Percentiles rank a stretch among this genome's conserved stretches.
Conservation (phyloP, 1,140 invertebrate species). For the Choristoneura fumiferana region DNA sequence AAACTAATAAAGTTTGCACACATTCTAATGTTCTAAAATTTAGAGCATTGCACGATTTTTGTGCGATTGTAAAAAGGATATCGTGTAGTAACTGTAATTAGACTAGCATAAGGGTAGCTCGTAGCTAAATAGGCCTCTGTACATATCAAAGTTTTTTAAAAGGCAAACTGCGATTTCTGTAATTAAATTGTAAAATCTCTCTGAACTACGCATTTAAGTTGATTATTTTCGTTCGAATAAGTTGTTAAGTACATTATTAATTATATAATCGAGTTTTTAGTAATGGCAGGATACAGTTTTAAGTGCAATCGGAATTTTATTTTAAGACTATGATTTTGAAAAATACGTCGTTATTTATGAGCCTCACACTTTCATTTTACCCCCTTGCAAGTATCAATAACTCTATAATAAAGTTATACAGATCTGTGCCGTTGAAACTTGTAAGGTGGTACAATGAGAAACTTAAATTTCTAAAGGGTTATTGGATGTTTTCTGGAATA, state of each 20-base stretch:
- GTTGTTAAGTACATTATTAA: conserved; percentile 45
- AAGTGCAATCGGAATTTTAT: conserved; percentile 58
- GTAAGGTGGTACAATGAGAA: too few relatives aligned
- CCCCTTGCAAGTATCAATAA: not conserved
- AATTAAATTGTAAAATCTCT: conserved; percentile 56
- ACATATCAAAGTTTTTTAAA: conserved; percentile 71
- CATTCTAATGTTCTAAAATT: conserved; percentile 62
- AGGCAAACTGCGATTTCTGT: conserved; percentile 43
- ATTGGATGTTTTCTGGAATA: conserved; percentile 8
- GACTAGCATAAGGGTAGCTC: conserved; percentile 47
- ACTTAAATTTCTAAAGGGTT: too few relatives aligned
- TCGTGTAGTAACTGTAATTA: conserved; percentile 42
- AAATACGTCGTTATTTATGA: not conserved
- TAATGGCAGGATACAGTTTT: conserved; percentile 37
- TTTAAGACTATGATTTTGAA: conserved; percentile 53
- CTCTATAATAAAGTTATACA: not conserved
- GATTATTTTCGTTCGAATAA: conserved; percentile 39
- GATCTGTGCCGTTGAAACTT: too few relatives aligned
- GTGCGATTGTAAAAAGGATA: conserved; percentile 52
- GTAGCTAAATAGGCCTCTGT: conserved; percentile 42
- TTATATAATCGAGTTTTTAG: conserved; percentile 30
- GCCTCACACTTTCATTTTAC: not conserved
- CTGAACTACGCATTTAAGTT: conserved; percentile 47
- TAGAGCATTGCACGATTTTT: conserved; percentile 44
- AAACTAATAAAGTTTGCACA: too few relatives aligned